These are phyloP conservation scores for Phylloscopus whistleri DNA, from an alignment of 2,113 vertebrate species.

Conservation along the genomic window DNA sequence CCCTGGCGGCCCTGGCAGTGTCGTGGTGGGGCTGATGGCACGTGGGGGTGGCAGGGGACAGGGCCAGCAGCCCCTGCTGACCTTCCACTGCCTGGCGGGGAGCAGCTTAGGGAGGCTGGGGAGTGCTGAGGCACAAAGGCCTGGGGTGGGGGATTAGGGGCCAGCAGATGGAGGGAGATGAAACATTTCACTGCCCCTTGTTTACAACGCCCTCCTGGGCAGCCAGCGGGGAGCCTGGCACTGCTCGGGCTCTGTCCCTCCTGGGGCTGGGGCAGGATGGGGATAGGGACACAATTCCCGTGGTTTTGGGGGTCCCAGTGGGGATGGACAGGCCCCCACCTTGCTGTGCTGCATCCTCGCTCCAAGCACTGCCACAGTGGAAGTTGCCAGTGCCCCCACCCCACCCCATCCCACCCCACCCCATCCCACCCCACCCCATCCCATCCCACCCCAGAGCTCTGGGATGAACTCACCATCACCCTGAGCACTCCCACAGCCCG, in stretches of 20 bases:
- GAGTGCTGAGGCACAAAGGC: neutral
- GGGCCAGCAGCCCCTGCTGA: neutral
- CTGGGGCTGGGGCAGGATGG: neutral
- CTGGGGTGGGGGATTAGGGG: neutral
- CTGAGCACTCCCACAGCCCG: neutral
- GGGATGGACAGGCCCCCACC: neutral
- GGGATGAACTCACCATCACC: rapidly evolving
- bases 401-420: neutral
- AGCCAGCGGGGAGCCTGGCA: rapidly evolving
- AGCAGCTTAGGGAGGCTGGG: neutral
- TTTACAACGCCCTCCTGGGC: neutral
- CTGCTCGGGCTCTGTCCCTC: neutral
- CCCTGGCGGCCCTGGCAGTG: neutral
- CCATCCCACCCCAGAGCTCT: rapidly evolving
- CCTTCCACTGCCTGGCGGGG: neutral
- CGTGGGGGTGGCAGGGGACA: rapidly evolving
- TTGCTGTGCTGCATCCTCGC: rapidly evolving
- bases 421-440: neutral
- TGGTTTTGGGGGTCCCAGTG: neutral
- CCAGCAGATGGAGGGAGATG: neutral
- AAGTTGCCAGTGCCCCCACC: neutral
- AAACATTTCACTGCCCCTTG: neutral
- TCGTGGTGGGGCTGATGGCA: rapidly evolving
- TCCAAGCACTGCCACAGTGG: rapidly evolving
- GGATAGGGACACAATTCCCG: neutral